phyloP scores from a whole-genome alignment of 2,797 vertebrate species.

The Karalla daura region DNA sequence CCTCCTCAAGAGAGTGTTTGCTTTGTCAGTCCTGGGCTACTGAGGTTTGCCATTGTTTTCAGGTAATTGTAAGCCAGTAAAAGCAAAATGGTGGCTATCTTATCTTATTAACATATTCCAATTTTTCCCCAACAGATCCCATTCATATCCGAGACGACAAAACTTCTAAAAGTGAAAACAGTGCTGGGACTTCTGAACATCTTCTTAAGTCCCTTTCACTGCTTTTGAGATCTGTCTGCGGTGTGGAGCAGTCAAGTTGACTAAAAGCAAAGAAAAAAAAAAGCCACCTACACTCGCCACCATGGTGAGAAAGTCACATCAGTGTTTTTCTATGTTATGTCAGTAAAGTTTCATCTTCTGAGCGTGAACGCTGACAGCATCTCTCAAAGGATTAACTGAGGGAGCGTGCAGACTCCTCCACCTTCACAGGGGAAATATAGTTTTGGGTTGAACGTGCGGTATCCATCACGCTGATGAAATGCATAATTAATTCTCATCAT shows the following conservation, averaged over 20 bases:
- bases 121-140: no score
- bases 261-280: slow-evolving; percentile 5
- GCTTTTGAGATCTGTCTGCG: not conserved
- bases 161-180: no score
- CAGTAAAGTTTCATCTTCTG: slow-evolving; percentile 55
- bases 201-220: no score
- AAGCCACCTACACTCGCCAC: slow-evolving; percentile 1
- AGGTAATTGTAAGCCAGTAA: no score
- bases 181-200: no score
- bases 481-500: slow-evolving; percentile 81
- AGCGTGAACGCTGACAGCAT: slow-evolving; percentile 59
- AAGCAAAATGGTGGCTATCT: no score
- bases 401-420: slow-evolving; percentile 37
- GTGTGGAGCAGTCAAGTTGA: not conserved
- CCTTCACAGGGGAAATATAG: slow-evolving; percentile 75
- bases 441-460: slow-evolving; percentile 66
- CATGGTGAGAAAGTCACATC: slow-evolving; percentile 16
- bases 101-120: no score
- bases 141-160: no score
- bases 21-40: no score
- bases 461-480: slow-evolving; percentile 80
- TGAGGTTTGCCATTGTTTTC: no score
- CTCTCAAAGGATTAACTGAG: slow-evolving; percentile 56
- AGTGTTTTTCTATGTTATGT: slow-evolving; percentile 44
- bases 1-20: no score